Evolutionary conservation across 1,140 invertebrate genomes (phyloP), one percentile per base, ranked within the genome.

Genomic region (Heliconius congener): DNA sequence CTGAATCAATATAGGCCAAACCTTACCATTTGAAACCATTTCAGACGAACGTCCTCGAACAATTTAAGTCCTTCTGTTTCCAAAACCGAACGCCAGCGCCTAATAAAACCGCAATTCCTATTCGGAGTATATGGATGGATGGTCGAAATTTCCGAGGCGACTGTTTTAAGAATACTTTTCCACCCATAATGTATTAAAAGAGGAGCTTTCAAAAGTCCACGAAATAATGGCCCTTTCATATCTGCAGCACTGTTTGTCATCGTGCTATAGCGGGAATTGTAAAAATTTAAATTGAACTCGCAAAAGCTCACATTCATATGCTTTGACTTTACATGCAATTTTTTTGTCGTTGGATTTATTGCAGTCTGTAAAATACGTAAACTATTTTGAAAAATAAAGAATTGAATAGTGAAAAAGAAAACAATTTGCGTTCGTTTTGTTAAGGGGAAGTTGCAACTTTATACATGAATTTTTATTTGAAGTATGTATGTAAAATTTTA

Each of bases 41-140:
- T 73, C 70, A 71, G 57, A 79, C 23, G 78, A 46, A 79, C 23
- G 78, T 39, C 74, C 73, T 76, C 50, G 34, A 80, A 71, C 70
- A 80, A 76, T 72, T 80, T 76, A 80, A 80, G 78, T 66, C 78
- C 74, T 55, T 60, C 66, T 73, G 74, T 76, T 73, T 46, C 71
- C 74, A 76, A 66, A 79, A 76, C 78, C 74, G 30, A 74, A 37
- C 52, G 70, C 74, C 34, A 46, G 46, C 50, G 52, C 70, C 71
- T 42, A 76, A 76, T 74, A 76, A 76, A 80, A 55, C 70, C 50
- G 71, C 70, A 76, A 80, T 74, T 80, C 74, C n/a, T 74, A 80
- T 76, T 80, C 74, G 50, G 27, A 77, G 71, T 77, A 77, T 72
- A 50, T 55, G 66, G 75, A 77, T 71, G 60, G 76, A 77, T 71